Evolutionary conservation across 2,113 vertebrate genomes (phyloP).

Genomic region (Ginglymostoma cirratum): DNA sequence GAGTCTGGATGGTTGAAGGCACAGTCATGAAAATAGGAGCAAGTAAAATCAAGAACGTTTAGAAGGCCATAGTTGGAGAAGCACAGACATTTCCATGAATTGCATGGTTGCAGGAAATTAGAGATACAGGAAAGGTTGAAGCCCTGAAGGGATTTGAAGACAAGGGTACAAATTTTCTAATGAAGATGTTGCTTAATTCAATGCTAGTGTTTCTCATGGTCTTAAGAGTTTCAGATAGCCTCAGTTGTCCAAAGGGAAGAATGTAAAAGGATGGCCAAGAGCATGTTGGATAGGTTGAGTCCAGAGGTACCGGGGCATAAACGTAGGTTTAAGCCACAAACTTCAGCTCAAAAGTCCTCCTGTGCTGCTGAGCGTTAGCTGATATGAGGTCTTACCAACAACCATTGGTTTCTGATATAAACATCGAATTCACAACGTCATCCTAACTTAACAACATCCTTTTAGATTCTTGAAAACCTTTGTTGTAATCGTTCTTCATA

Average conservation of each 20-base stretch:
- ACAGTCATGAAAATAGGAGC: neutral
- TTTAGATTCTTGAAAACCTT: neutral
- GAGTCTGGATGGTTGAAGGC: neutral
- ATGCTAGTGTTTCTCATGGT: neutral
- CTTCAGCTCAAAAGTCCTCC: neutral
- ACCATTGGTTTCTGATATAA: neutral
- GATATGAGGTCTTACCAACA: neutral
- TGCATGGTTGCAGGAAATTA: neutral
- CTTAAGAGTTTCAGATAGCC: neutral
- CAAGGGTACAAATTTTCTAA: neutral
- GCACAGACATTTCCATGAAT: neutral
- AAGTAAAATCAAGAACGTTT: neutral
- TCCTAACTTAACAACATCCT: neutral
- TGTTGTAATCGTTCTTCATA: neutral
- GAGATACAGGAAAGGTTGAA: neutral
- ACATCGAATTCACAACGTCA: neutral
- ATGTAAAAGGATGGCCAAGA: neutral
- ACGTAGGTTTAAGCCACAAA: no score
- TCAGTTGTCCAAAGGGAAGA: neutral
- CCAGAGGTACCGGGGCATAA: no score
- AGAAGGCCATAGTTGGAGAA: neutral
- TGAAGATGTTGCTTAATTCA: neutral
- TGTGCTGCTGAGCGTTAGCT: neutral
- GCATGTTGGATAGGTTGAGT: neutral
- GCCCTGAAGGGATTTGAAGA: neutral